Evolutionary conservation across 2,113 vertebrate genomes (phyloP), one percentile per base, ranked within the genome.

Genomic region (Podocnemis expansa): DNA sequence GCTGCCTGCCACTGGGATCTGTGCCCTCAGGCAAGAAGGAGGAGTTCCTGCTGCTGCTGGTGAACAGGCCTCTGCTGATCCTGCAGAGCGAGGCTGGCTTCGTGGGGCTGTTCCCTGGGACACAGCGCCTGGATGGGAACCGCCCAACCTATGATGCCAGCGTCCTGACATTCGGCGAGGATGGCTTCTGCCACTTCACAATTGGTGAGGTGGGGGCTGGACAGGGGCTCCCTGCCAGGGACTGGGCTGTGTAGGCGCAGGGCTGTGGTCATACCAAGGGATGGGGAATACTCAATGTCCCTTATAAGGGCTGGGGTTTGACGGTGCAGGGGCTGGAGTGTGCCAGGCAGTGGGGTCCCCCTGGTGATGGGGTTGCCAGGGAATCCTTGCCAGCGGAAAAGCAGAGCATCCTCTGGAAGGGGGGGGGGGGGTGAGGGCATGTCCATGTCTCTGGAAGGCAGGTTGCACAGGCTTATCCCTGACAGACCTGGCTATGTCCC

Each of bases 71-170:
- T 10, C 89, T 93, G 70, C 85, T 95, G 55, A 88, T 95, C 79
- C 78, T 95, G 17, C 88, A 95, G 75, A 95, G 88, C n/a, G 91
- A 95, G 31, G 89, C 78, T 27, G 94, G 94, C 49, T 95, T 93
- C 38, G 94, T 95, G 85, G 94, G 84, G 10, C 54, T 88, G 55
- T 51, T 63, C 78, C 54, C 81, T 38, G 88, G 82, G n/a, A 73
- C 89, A 45, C 86, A 24, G 45, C 82, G 81, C 14, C 55, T 95
- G 41, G 94, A 95, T 73, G 91, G 85, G 27, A 93, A 95, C 31
- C 89, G 80, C 13, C 76, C 75, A 31, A 73, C 47, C n/a, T 91
- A 91, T 31, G 89, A 82, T 17, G 82, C 86, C 89, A 93, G 85
- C 79, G 58, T 38, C 49, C 82, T 95, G 67, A 82, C 76, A 9